Base-by-base conservation (phyloP, 2,113 vertebrate genomes). In the Morone saxatilis region DNA sequence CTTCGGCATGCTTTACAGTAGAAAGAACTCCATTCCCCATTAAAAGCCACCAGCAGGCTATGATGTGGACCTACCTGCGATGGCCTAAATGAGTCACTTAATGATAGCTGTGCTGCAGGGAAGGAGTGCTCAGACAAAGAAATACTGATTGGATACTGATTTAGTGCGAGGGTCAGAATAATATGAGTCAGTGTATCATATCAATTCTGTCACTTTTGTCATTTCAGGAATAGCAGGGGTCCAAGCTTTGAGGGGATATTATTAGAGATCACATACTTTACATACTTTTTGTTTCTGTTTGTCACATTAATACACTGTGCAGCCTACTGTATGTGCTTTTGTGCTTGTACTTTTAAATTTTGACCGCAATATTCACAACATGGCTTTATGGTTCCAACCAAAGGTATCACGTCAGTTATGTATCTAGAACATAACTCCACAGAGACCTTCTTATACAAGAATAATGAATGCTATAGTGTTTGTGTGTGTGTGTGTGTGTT, bases 31-130 rank as follows among this genome's bases (percentile, higher is more conserved):
- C 60, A 66, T 69, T 89, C 71, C 77, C 87, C 83, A 89, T 93
- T 93, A 89, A 94, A 91, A 88, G 87, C 87, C 88, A 91, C 79
- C 89, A 89, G 89, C 87, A 59, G 85, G 89, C 83, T 81, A 71
- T 71, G 74, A 89, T 78, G 83, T 83, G 87, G 88, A 76, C 83
- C 76, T 89, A 92, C 90, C 57, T 89, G 83, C 85, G 92, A 94
- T 91, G 92, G 90, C 76, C 88, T 92, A 90, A 94, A 93, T 93
- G 88, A 94, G 85, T 92, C 90, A 88, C 87, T 91, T 94, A 93
- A 93, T 94, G 90, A 93, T 89, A 92, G 90, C 86, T 7, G 56
- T 91, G 88, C 87, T 76, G 86, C 74, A 25, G 79, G 66, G 82
- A 91, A 82, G 53, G 78, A 87, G 90, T 48, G 60, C 78, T 91